A percentile compares a stretch with the other conserved stretches of the same genome.
Evolutionary conservation across 2,113 vertebrate species (phyloP).

Genomic region (Piaya cayana): DNA sequence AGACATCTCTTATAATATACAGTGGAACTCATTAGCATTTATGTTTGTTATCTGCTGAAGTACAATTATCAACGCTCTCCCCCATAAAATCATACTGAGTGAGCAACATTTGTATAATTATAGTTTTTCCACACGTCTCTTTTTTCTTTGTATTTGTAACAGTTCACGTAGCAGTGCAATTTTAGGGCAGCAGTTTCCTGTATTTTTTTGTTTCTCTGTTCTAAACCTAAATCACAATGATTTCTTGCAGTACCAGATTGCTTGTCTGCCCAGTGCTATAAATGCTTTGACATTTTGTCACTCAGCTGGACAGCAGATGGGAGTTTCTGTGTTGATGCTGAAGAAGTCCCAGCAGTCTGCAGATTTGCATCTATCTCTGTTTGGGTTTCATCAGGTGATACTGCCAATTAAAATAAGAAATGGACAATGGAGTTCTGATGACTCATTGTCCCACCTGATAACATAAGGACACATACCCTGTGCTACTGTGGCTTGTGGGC

Average conservation of each 20-base stretch:
- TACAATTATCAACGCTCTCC: constrained; percentile 58
- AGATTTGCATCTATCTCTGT: not conserved
- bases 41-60: constrained; percentile 67
- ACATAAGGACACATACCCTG: not conserved
- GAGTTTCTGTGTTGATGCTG: not conserved
- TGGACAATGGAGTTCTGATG: not conserved
- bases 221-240: not conserved
- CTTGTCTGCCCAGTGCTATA: not conserved
- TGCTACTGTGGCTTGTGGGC: not conserved
- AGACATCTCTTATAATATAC: constrained; percentile 68
- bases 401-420: not conserved
- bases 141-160: not conserved
- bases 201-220: not conserved
- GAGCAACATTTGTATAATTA: constrained; percentile 41
- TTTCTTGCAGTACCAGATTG: not conserved
- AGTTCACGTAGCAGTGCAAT: not conserved
- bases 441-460: not conserved
- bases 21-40: constrained; percentile 68
- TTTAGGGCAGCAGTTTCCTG: not conserved
- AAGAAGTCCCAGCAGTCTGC: not conserved
- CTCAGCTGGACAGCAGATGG: not conserved
- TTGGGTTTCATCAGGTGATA: not conserved
- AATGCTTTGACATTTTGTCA: not conserved
- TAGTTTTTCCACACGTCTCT: not conserved
- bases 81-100: constrained; percentile 14